Base-by-base conservation (phyloP, 2,797 vertebrate genomes). In the Alauda arvensis region DNA sequence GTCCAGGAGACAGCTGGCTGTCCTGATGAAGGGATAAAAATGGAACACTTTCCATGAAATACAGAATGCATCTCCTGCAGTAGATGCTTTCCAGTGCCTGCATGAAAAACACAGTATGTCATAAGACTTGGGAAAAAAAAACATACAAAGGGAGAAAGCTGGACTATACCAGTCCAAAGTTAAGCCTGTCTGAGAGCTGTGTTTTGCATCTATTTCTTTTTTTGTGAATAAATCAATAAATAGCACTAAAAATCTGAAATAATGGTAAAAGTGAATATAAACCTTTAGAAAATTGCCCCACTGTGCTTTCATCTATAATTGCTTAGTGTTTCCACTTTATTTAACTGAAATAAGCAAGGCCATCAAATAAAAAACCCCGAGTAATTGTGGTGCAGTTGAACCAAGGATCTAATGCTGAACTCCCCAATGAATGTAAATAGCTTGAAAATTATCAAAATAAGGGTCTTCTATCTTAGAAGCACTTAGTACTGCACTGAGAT, bases 371-470 rank as follows among this genome's bases (percentile, higher is more conserved):
- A 78, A 92, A 53, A n/a, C 14, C 31, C 63, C 23, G 43, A 83
- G 55, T 91, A 79, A 63, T 82, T 86, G 51, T 0, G 0, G 29
- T 78, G n/a, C 60, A 78, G 45, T 55, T 71, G 59, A 87, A 83
- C 53, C 29, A 53, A 80, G 14, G 40, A 59, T 60, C 57, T 86
- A 57, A 75, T 3, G 4, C 49, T 69, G 71, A 82, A 46, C 34
- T 85, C 60, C 39, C 60, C 3, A 6, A 5, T 83, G 48, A 68
- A 29, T 57, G n/a, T 52, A 81, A 91, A 57, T 66, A 83, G 24
- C 71, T 84, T 71, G 42, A 71, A 83, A 88, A 82, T 56, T 57
- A 71, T 42, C 45, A 63, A 53, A 90, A 86, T 74, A 89, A 75
- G 63, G 42, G 37, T 55, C 9, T 72, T 77, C 40, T 70, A n/a